A percentile compares a stretch with the other conserved stretches of the same genome.
phyloP scores from a whole-genome alignment of 2,113 vertebrate genomes.

The Copsychus sechellarum region DNA sequence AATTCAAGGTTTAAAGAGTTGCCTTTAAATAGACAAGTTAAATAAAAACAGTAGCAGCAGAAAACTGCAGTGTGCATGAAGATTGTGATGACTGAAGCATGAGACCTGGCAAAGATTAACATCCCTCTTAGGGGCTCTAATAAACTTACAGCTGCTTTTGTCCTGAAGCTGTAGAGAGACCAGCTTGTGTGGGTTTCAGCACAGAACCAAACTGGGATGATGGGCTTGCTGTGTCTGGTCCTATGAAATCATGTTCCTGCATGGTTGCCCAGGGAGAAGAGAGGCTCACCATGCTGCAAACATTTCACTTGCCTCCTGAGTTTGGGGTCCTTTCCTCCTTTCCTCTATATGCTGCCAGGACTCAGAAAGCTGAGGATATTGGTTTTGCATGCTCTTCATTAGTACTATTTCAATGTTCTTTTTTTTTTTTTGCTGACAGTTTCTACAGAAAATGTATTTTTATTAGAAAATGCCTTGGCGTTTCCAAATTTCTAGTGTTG shows the following conservation, averaged over 20 bases:
- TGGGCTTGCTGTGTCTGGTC: background rate
- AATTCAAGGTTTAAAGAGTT: background rate
- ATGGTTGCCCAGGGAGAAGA: background rate
- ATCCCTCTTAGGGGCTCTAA: background rate
- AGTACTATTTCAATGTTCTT: background rate
- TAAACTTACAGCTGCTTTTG: background rate
- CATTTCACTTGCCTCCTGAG: accelerated
- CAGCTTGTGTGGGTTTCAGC: background rate
- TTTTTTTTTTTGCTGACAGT: background rate
- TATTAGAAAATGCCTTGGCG: background rate
- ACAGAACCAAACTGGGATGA: background rate
- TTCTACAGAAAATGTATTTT: background rate
- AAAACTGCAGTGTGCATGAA: background rate
- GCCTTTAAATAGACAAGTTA: background rate
- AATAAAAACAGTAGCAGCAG: background rate
- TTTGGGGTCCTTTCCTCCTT: background rate
- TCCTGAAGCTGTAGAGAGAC: background rate
- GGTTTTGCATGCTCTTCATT: background rate
- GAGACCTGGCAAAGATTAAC: background rate
- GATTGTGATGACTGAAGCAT: background rate
- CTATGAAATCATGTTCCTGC: background rate
- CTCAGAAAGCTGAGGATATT: background rate
- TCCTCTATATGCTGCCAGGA: background rate
- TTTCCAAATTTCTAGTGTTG: background rate
- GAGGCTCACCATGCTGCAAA: background rate